Evolutionary conservation across 2,797 vertebrate genomes (phyloP).

Genomic region (Todus mexicanus): DNA sequence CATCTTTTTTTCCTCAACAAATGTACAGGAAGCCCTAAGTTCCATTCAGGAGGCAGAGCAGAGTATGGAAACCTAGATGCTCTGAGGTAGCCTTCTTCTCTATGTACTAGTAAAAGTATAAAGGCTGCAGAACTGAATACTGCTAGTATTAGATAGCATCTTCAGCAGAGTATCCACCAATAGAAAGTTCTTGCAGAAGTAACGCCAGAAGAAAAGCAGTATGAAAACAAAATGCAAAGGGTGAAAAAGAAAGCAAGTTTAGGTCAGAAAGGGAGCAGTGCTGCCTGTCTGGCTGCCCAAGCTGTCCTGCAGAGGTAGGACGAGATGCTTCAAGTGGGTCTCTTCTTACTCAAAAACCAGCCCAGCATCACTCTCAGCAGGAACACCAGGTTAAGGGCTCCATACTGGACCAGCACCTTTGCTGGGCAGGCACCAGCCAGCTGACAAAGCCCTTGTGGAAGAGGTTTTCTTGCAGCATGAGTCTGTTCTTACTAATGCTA

Average conservation of each 20-base stretch:
- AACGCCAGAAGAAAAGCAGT: background rate
- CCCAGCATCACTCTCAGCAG: background rate
- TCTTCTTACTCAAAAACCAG: background rate
- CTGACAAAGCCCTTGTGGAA: background rate
- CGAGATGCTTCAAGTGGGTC: background rate
- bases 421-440: background rate
- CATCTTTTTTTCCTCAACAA: accelerated
- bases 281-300: background rate
- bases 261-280: background rate
- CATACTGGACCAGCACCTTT: background rate
- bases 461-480: background rate
- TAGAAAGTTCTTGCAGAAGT: background rate
- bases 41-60: background rate
- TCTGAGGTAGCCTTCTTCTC: background rate
- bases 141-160: background rate
- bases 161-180: background rate
- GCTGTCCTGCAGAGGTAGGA: background rate
- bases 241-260: background rate
- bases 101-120: background rate
- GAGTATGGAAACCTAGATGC: background rate
- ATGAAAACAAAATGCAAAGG: background rate
- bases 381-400: no score
- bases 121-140: background rate
- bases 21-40: background rate
- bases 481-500: background rate